phyloP scores from a whole-genome alignment of 2,888 invertebrate species.

The Tenthredo distinguenda region DNA sequence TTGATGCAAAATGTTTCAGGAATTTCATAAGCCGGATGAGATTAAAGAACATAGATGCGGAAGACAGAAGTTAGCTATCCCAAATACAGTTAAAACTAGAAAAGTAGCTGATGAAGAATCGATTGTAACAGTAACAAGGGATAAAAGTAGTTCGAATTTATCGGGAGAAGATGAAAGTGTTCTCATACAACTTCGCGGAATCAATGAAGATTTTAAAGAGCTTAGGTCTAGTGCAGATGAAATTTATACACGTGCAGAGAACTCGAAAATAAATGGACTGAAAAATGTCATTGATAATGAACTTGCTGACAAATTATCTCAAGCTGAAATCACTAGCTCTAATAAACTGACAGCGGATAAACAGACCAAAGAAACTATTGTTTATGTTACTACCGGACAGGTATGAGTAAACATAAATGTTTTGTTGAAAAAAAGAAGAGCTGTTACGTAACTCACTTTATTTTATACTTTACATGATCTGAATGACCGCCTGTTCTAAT shows the following conservation, averaged over 20 bases:
- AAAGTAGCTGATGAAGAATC: background rate
- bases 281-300: background rate
- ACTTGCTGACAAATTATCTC: background rate
- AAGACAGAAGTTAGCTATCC: background rate
- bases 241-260: constrained; percentile 37
- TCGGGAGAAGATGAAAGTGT: constrained; percentile 53
- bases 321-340: background rate
- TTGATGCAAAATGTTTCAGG: constrained; percentile 48
- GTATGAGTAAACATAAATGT: constrained; percentile 55
- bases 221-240: background rate
- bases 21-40: constrained; percentile 60
- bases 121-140: background rate
- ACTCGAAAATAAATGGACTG: constrained; percentile 31
- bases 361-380: constrained; percentile 62
- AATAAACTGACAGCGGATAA: constrained; percentile 1
- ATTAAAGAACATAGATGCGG: constrained; percentile 59
- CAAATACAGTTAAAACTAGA: background rate
- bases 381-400: constrained; percentile 66
- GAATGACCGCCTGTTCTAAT: background rate
- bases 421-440: background rate
- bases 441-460: background rate
- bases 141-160: constrained; percentile 49
- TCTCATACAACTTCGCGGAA: background rate
- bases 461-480: background rate
- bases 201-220: constrained; percentile 16